These are phyloP conservation scores for Alca torda DNA, from an alignment of 2,797 vertebrate genomes.

Conservation along the genomic window DNA sequence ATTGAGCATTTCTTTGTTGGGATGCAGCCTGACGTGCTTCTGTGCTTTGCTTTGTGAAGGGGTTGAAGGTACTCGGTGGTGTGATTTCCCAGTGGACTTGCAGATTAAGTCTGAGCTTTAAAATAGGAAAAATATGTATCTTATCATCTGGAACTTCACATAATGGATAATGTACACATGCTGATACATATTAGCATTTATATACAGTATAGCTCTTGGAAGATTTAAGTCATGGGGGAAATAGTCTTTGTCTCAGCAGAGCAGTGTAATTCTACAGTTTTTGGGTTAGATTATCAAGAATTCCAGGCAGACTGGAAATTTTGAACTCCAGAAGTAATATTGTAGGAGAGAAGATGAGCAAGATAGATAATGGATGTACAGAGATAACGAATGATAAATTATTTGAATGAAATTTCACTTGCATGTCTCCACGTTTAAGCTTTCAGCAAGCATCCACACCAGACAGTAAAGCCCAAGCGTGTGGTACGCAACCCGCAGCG, in stretches of 20 bases:
- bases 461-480: neutral
- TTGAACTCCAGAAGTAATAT: neutral
- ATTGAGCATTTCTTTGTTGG: conserved; percentile 27
- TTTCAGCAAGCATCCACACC: neutral
- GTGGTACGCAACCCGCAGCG: neutral
- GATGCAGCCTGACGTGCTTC: neutral
- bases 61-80: neutral
- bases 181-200: neutral
- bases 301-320: neutral
- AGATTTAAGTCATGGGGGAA: neutral
- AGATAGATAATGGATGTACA: neutral
- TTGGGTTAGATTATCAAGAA: neutral
- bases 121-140: neutral
- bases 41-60: neutral
- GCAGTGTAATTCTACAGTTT: neutral
- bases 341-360: neutral
- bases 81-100: neutral
- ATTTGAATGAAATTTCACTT: neutral
- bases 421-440: neutral
- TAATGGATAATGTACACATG: neutral
- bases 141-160: neutral
- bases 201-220: neutral
- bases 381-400: neutral
- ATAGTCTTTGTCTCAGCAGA: neutral
- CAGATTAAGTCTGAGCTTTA: neutral